Base-by-base conservation (phyloP, 2,888 invertebrate genomes). In the Anthophora plumipes region DNA sequence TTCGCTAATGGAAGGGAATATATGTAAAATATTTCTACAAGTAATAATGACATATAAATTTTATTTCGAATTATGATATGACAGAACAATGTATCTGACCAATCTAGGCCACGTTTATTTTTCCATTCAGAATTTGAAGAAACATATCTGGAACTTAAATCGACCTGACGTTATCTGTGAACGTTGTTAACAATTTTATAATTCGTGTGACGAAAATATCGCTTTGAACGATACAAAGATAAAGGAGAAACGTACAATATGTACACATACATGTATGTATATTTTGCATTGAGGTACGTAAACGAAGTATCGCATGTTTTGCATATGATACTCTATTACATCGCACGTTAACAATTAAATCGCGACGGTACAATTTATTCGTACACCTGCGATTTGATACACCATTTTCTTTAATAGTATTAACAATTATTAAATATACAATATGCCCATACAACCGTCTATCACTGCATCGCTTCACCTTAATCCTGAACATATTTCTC, bases 271-370 rank as follows among this genome's bases (percentile, higher is more conserved):
- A 68, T 63, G 70, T 83, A 71, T 82, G 77, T n/a, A n/a, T n/a
- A n/a, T n/a, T 74, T 71, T 72, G 5, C 41, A 71, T 66, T 25
- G 41, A 71, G 68, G 64, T 67, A 82, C 60, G 73, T 52, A 46
- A 75, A 74, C 68, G 66, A 74, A 68, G 48, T 77, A 77, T 77
- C 77, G 73, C 67, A 43, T 31, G 22, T 70, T n/a, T 54, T 72
- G 43, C 20, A 64, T 50, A 59, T 25, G 73, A 71, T 77, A 82
- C 14, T 69, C 67, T 54, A 61, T 69, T 69, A 64, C 31, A 74
- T 57, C 37, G 77, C 83, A 60, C 71, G n/a, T 69, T 69, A 82
- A 82, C 82, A 77, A 82, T 77, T 37, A 69, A 64, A 64, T 54
- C 41, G 60, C 70, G 48, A 71, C 11, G 25, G 57, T 70, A 67